phyloP scores from a whole-genome alignment of 2,113 vertebrate genomes.

The Columba janthina region DNA sequence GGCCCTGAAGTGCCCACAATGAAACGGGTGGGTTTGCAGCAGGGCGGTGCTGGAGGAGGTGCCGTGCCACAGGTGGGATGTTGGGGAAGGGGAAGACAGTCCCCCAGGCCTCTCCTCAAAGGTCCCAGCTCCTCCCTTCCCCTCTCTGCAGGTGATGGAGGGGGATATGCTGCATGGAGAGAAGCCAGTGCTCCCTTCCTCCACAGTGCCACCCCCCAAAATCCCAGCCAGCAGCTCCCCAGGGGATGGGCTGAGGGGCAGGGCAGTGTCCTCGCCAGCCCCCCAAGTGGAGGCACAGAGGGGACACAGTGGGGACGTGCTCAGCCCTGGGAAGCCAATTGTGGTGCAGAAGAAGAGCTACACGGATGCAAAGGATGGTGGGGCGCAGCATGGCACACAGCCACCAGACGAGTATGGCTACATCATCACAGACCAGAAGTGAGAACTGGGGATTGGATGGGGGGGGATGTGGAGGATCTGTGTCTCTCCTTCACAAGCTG shows the following conservation, averaged over 20 bases:
- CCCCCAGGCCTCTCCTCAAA: background rate
- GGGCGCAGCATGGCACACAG: background rate
- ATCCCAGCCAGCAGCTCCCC: constrained; percentile 24
- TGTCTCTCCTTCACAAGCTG: background rate
- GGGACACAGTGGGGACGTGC: fast-evolving
- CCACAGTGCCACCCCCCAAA: background rate
- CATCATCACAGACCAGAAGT: constrained; percentile 94
- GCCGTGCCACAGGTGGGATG: background rate
- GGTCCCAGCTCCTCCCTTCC: background rate
- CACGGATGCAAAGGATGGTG: background rate
- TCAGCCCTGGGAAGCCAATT: background rate
- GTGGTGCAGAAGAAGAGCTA: constrained; percentile 57
- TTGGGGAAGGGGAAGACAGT: background rate
- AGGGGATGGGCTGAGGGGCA: background rate
- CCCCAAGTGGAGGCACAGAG: background rate
- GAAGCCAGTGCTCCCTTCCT: constrained; percentile 3
- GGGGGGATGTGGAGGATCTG: background rate
- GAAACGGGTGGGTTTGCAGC: constrained; percentile 16
- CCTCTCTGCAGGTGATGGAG: constrained; percentile 65
- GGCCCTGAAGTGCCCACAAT: background rate
- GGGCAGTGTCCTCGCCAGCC: background rate
- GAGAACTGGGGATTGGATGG: constrained; percentile 14
- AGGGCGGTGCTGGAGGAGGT: constrained; percentile 4
- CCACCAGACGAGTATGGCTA: constrained; percentile 90
- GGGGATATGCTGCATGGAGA: constrained; percentile 64